Evolutionary conservation across 2,797 vertebrate genomes (phyloP).

Genomic region (Momotus momota): DNA sequence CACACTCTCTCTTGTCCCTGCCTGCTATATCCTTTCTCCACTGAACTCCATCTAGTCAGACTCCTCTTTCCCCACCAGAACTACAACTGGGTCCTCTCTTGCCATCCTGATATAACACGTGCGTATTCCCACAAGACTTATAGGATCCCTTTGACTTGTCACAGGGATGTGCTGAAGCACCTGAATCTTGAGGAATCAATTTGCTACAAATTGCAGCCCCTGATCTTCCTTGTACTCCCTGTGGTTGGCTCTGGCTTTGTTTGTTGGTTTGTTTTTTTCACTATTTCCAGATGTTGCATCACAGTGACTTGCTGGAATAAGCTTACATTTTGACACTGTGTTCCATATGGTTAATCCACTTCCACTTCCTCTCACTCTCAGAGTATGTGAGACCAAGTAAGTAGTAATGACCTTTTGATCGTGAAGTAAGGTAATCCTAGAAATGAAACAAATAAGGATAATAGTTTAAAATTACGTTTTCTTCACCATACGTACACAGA

Average conservation of each 20-base stretch:
- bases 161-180: neutral
- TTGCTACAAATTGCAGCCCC: neutral
- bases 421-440: fast-evolving
- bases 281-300: neutral
- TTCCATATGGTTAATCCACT: neutral
- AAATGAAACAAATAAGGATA: neutral
- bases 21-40: neutral
- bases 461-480: neutral
- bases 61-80: neutral
- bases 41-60: neutral
- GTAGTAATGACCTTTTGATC: fast-evolving
- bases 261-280: neutral
- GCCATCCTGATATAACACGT: neutral
- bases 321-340: neutral
- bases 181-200: neutral
- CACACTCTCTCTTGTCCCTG: neutral
- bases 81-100: neutral
- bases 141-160: neutral
- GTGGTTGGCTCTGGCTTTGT: neutral
- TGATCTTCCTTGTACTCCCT: neutral
- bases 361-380: neutral
- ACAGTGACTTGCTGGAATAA: neutral
- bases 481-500: neutral
- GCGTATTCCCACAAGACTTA: neutral
- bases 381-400: neutral